Evolutionary conservation across 2,113 vertebrate species (phyloP), one percentile per base, ranked within the genome.

Genomic region (Alligator mississippiensis): DNA sequence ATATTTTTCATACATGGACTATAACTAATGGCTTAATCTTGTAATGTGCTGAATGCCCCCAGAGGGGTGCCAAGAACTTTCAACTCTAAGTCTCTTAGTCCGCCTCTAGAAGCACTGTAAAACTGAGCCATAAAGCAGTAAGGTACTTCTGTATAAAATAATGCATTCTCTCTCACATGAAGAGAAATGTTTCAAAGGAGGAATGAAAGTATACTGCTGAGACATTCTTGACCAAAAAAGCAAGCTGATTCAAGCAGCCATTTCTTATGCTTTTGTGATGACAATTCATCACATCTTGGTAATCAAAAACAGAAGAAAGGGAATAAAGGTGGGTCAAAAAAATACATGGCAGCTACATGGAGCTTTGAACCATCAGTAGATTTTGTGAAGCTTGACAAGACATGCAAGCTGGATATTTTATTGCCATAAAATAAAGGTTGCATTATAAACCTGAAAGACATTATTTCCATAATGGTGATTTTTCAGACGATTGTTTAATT

Each of bases 171-270:
- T 90, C 90, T 87, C 75, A 93, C 64, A 96, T 85, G 90, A 94
- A 93, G 93, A 96, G 95, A 95, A 97, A 93, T 84, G 77, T 89
- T 89, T 94, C 87, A 96, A 87, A 94, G 92, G 82, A 93, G 78
- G 57, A 95, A 89, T 80, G 93, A 95, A 96, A 96, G 82, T 88
- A 47, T 95, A 95, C 96, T 58, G 87, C 96, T 96, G 96, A 93
- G 96, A 94, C 78, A 84, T 80, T 96, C 91, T 95, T 95, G 90
- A 93, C 70, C 47, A 93, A 88, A 95, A 96, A 94, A 93, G 87
- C 61, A 89, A 91, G 91, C 77, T 90, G 91, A 94, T 96, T 97
- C 91, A 95, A 96, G 95, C 94, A 82, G 94, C 90, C 88, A 84
- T 84, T 93, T 94, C 82, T 93, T 93, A 92, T 80, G 84, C 80